A percentile compares a stretch with the other conserved stretches of the same genome.
Conservation (phyloP, 1,140 invertebrate genomes). For the Cyclargus thomasi region DNA sequence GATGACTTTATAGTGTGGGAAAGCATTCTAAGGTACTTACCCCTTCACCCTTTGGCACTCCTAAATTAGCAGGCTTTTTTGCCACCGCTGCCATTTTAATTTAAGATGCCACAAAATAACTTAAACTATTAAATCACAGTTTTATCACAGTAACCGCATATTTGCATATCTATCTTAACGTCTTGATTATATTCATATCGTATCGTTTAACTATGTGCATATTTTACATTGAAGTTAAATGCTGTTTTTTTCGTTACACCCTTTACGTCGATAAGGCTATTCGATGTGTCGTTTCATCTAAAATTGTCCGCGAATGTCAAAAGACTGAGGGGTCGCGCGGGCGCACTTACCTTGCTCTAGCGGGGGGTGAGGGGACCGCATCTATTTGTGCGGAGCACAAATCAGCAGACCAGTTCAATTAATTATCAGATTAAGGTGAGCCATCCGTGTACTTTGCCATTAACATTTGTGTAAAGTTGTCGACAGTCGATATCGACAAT, state of each 20-base stretch:
- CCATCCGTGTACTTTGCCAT: constrained; percentile 53
- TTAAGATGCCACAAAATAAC: constrained; percentile 60
- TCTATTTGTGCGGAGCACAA: constrained; percentile 73
- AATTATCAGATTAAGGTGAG: constrained; percentile 76
- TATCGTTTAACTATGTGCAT: constrained; percentile 14
- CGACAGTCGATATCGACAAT: constrained; percentile 36
- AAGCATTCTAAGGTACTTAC: constrained; percentile 31
- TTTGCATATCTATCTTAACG: constrained; percentile 4
- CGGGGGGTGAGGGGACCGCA: constrained; percentile 41
- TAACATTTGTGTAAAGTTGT: constrained; percentile 47
- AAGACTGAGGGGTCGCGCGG: constrained; percentile 64
- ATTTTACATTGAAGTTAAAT: constrained; percentile 25
- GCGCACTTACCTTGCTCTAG: constrained; percentile 42
- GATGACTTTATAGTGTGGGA: constrained; percentile 23
- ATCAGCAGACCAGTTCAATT: constrained; percentile 73
- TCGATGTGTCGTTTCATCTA: constrained; percentile 63
- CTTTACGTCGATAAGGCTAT: constrained; percentile 41
- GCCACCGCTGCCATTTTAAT: constrained; percentile 55
- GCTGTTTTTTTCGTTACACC: constrained; percentile 17
- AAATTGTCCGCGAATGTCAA: constrained; percentile 72
- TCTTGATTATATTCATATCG: neutral
- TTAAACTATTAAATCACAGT: constrained; percentile 42
- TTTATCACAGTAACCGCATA: constrained; percentile 32
- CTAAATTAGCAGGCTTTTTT: constrained; percentile 37
- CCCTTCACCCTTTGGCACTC: constrained; percentile 31